These are phyloP conservation scores for Odontocolon sp. DNA, from an alignment of 2,888 invertebrate species.

Conservation along the genomic window DNA sequence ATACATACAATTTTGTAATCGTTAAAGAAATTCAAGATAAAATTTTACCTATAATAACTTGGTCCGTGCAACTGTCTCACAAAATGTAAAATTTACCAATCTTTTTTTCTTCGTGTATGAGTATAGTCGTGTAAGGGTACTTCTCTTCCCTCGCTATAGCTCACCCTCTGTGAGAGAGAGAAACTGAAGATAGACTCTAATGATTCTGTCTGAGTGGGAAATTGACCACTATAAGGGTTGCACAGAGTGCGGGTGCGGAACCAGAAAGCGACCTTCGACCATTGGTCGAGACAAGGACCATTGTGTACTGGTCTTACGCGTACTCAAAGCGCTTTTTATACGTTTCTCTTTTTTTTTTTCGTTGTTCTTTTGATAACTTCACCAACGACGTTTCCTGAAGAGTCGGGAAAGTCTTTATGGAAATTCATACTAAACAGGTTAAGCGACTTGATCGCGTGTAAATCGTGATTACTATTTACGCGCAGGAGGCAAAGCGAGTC, in stretches of 20 bases:
- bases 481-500: too few species aligned
- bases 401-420: neutral
- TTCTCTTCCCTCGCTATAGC: neutral
- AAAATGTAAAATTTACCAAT: too few species aligned
- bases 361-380: neutral
- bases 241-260: constrained; percentile 56
- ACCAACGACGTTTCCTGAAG: constrained; percentile 6
- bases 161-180: neutral
- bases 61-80: too few species aligned
- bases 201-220: constrained; percentile 80
- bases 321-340: constrained; percentile 42
- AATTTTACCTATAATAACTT: too few species aligned
- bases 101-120: too few species aligned
- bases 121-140: too few species aligned
- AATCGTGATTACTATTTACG: too few species aligned
- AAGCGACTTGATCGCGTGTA: too few species aligned
- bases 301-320: constrained; percentile 51
- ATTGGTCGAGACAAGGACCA: constrained; percentile 63
- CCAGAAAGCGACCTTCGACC: constrained; percentile 73
- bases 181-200: constrained; percentile 71
- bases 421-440: too few species aligned
- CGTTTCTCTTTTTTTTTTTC: constrained; percentile 6
- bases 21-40: too few species aligned
- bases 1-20: too few species aligned
- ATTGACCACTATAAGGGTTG: constrained; percentile 75